These are phyloP conservation scores for Falcunculus frontatus DNA, from an alignment of 2,113 vertebrate genomes.

Conservation along the genomic window DNA sequence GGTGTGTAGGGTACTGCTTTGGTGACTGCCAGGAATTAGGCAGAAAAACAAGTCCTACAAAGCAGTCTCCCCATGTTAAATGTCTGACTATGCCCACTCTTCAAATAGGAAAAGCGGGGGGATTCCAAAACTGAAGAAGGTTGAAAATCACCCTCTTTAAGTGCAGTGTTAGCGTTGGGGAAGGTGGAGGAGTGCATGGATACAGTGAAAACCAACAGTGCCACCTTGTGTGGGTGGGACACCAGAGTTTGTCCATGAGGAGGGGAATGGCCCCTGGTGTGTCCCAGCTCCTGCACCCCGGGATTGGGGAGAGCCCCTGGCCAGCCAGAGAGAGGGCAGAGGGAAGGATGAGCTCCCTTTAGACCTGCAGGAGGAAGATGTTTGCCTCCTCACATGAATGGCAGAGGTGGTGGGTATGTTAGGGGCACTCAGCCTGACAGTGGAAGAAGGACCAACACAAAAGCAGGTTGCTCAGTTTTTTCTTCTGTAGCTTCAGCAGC, in stretches of 20 bases:
- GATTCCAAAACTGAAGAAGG: not conserved
- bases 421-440: not conserved
- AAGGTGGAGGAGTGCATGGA: not conserved
- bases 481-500: not conserved
- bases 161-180: not conserved
- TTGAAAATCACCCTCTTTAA: not conserved
- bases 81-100: not conserved
- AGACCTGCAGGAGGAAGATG: not conserved
- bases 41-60: not conserved
- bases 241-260: not conserved
- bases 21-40: not conserved
- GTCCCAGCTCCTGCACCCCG: not conserved
- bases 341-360: not conserved
- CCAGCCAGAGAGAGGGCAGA: not conserved
- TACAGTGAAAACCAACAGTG: not conserved
- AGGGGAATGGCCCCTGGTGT: not conserved
- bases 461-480: not conserved
- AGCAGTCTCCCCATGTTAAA: not conserved
- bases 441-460: not conserved
- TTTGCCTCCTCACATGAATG: not conserved
- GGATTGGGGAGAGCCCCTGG: rapidly evolving
- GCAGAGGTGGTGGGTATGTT: no score
- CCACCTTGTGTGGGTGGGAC: slow-evolving; percentile 21
- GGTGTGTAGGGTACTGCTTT: not conserved
- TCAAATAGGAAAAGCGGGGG: not conserved